Evolutionary conservation across 37 sponge, comb jelly and placozoan species (phyloP).

Genomic region (Geodia barretti): DNA sequence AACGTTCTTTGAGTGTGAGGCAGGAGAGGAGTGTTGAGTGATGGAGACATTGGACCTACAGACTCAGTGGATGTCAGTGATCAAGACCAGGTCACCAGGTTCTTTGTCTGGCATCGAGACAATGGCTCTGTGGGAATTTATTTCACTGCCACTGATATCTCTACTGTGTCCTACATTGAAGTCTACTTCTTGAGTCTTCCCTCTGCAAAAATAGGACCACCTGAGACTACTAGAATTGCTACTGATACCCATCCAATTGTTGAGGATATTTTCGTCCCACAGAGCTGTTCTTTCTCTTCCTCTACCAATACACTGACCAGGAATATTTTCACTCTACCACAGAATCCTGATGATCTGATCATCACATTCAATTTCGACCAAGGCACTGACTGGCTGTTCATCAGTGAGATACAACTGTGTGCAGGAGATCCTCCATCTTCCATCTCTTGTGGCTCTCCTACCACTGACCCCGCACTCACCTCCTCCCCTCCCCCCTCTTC

Average conservation of each 20-base stretch:
- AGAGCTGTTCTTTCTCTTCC: not conserved
- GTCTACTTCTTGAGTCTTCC: not conserved
- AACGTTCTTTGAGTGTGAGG: not conserved
- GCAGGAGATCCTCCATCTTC: not conserved
- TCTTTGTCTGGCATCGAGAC: not conserved
- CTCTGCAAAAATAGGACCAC: not conserved
- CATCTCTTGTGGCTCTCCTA: constrained; percentile 4
- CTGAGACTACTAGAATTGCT: not conserved
- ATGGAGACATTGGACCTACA: not conserved
- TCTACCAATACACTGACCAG: not conserved
- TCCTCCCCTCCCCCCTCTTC: not conserved
- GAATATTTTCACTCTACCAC: not conserved
- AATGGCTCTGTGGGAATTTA: not conserved
- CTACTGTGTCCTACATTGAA: not conserved
- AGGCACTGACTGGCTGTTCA: constrained; percentile 31
- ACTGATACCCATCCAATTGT: not conserved
- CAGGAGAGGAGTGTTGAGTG: not conserved
- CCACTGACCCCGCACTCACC: not conserved
- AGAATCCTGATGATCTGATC: not conserved
- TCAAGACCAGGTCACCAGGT: not conserved
- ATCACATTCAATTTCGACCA: not conserved
- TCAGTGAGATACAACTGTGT: constrained; percentile 45
- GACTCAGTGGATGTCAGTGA: not conserved
- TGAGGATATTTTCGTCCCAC: not conserved
- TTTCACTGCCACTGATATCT: not conserved